These are phyloP conservation scores for Cabera pusaria DNA, from an alignment of 2,888 invertebrate species.

Conservation along the genomic window DNA sequence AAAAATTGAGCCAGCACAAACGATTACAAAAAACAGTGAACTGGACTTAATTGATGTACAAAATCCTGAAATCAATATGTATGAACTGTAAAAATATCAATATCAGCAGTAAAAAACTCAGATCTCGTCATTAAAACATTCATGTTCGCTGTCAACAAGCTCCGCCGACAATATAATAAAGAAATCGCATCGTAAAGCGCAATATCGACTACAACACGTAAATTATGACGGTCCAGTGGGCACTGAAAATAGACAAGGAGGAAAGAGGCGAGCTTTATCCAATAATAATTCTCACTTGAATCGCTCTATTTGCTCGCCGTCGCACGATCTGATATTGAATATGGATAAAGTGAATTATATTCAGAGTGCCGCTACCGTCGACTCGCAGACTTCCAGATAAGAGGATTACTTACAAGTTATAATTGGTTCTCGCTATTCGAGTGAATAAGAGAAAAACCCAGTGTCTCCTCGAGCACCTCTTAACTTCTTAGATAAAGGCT, in stretches of 20 bases:
- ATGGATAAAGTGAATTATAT: slow-evolving; percentile 81
- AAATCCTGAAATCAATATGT: no score
- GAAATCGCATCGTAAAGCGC: slow-evolving; percentile 8
- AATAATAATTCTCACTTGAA: slow-evolving; percentile 81
- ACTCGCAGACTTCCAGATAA: slow-evolving; percentile 68
- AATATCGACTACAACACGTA: slow-evolving; percentile 56
- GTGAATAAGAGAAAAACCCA: slow-evolving; percentile 66
- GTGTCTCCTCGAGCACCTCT: slow-evolving; percentile 57
- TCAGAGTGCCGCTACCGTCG: slow-evolving; percentile 69
- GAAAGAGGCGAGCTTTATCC: slow-evolving; percentile 73
- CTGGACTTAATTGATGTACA: no score
- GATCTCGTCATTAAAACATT: no score
- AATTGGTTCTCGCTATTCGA: slow-evolving; percentile 76
- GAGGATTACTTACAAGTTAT: slow-evolving; percentile 80
- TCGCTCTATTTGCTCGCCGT: slow-evolving; percentile 78
- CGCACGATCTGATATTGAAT: slow-evolving; percentile 81
- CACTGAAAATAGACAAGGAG: slow-evolving; percentile 72
- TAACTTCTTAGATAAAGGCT: slow-evolving; percentile 52
- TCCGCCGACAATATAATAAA: no score
- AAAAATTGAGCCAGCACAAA: no score
- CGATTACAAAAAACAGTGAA: no score
- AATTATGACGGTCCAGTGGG: slow-evolving; percentile 65
- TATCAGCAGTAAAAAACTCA: no score
- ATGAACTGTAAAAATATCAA: no score
- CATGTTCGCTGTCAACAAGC: no score